phyloP scores from a whole-genome alignment of 2,888 invertebrate species.

The Leptarthrus brevirostris region DNA sequence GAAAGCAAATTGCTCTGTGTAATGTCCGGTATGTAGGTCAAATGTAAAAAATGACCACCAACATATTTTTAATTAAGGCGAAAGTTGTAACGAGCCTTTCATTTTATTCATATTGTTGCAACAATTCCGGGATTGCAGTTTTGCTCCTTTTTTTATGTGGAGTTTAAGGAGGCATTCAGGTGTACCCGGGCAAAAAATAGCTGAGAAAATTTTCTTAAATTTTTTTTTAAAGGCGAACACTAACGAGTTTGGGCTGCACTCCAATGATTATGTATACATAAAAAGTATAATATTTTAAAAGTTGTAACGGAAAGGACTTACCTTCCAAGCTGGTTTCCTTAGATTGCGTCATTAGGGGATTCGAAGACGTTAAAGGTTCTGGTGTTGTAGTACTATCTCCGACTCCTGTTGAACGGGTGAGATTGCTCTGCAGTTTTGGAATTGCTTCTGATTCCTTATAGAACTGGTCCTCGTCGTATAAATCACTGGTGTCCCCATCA shows the following conservation, averaged over 20 bases:
- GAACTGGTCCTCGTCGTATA: conserved; percentile 70
- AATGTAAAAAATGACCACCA: conserved; percentile 43
- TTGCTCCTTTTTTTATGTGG: not conserved
- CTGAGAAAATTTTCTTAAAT: conserved; percentile 1
- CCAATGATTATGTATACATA: conserved; percentile 20
- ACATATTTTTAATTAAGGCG: conserved; percentile 34
- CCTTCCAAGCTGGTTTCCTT: conserved; percentile 64
- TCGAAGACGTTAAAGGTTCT: conserved; percentile 55
- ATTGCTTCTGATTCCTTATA: conserved; percentile 72
- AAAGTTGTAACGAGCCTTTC: conserved; percentile 1
- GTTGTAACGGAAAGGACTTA: conserved; percentile 56
- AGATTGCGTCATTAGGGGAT: conserved; percentile 65
- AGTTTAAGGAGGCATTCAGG: not conserved
- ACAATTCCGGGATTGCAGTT: conserved; percentile 3
- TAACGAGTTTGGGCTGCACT: not conserved
- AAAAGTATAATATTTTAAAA: not conserved
- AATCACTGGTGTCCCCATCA: conserved; percentile 69
- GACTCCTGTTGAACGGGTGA: conserved; percentile 55
- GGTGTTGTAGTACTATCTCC: conserved; percentile 57
- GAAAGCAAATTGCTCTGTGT: conserved; percentile 10
- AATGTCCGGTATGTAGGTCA: conserved; percentile 34
- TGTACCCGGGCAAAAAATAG: not conserved
- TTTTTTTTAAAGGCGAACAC: not conserved
- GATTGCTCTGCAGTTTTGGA: conserved; percentile 67
- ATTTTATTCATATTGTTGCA: not conserved